These are phyloP conservation scores for Lordiphosa collinella DNA, from an alignment of 1,140 invertebrate genomes.

Conservation along the genomic window DNA sequence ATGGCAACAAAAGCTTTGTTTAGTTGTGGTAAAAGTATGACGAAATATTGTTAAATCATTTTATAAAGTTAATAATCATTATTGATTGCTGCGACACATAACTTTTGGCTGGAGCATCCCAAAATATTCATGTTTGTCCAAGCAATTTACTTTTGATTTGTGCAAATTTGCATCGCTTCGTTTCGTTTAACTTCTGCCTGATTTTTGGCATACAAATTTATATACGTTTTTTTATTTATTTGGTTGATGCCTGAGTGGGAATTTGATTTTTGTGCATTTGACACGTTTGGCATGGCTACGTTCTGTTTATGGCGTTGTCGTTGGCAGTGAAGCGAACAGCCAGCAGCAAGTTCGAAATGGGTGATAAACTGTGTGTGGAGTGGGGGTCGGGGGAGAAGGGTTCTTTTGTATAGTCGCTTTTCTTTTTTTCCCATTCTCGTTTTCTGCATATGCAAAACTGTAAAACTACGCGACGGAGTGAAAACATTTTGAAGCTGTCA, in stretches of 20 bases:
- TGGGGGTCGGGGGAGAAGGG: background rate
- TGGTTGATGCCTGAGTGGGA: conserved; percentile 22
- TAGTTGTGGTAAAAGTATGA: too few species aligned
- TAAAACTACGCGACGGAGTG: background rate
- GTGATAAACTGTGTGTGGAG: background rate
- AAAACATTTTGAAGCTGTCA: conserved; percentile 36
- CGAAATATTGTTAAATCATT: too few species aligned
- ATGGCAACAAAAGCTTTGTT: background rate
- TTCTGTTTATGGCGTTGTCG: conserved; percentile 34
- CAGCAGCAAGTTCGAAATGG: conserved; percentile 5
- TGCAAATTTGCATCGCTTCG: conserved; percentile 35
- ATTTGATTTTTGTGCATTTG: conserved; percentile 64
- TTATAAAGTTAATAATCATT: too few species aligned
- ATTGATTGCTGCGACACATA: too few species aligned
- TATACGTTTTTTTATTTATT: background rate
- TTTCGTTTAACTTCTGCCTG: conserved; percentile 15
- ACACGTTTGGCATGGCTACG: conserved; percentile 51
- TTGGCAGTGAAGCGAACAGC: conserved; percentile 16
- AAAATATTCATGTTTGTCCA: conserved; percentile 5
- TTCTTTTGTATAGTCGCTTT: conserved; percentile 12
- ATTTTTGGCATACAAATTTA: background rate
- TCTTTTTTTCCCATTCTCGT: conserved; percentile 13
- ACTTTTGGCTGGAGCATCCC: too few species aligned
- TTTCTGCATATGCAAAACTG: background rate
- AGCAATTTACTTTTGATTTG: conserved; percentile 12